These are phyloP conservation scores for Pseudorhiza aurosa DNA, from an alignment of 30 jellyfish, hydroid and myxozoan species.

Conservation along the genomic window DNA sequence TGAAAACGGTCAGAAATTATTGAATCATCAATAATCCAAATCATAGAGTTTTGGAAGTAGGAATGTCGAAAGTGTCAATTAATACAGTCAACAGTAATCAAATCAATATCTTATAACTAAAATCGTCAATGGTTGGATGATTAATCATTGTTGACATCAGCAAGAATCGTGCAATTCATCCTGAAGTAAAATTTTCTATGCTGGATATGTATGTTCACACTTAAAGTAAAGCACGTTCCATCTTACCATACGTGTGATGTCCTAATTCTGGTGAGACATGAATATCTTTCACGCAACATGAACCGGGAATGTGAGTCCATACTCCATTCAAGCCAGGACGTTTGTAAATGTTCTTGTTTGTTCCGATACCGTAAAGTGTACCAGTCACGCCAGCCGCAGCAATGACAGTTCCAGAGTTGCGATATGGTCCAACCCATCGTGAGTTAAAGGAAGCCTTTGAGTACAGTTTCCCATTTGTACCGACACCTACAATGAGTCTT, in stretches of 20 bases:
- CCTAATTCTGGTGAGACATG: not conserved
- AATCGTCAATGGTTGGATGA: no score
- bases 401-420: conserved; percentile 25
- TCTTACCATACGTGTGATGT: conserved; percentile 14
- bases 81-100: no score
- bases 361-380: conserved; percentile 22
- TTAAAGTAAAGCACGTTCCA: no score
- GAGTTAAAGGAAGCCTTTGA: not conserved
- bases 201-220: no score
- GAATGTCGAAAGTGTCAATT: no score
- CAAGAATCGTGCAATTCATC: no score
- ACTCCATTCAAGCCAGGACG: conserved; percentile 1
- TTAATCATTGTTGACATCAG: no score
- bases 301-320: conserved; percentile 9
- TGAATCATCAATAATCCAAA: no score
- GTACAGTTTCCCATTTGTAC: conserved; percentile 14
- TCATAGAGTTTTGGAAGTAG: no score
- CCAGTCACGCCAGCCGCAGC: conserved; percentile 41
- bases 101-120: no score
- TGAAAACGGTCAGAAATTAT: no score
- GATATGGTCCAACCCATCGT: conserved; percentile 18
- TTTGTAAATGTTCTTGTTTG: not conserved
- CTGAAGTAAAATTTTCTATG: no score
- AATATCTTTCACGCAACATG: conserved; percentile 32
- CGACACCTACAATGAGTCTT: conserved; percentile 7